Percentiles rank a stretch among this genome's conserved stretches.
phyloP scores from a whole-genome alignment of 2,888 invertebrate species.

The Neocrepidodera transversa region DNA sequence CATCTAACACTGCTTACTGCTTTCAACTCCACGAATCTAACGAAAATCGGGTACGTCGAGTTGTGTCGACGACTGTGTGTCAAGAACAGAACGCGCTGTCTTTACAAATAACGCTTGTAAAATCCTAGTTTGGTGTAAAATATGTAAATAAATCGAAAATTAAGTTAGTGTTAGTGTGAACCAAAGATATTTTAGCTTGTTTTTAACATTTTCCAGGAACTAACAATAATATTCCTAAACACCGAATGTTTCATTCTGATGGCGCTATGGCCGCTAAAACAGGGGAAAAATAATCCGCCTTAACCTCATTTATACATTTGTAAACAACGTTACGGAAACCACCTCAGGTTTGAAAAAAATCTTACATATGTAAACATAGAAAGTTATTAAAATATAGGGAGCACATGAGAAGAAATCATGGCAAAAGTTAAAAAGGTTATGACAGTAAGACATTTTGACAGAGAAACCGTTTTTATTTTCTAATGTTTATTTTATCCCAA shows the following conservation, averaged over 20 bases:
- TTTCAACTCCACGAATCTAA: constrained; percentile 61
- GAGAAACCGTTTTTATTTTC: constrained; percentile 31
- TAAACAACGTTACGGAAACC: constrained; percentile 47
- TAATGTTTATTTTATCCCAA: constrained; percentile 27
- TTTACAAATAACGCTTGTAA: constrained; percentile 45
- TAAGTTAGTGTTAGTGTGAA: constrained; percentile 42
- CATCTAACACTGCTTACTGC: constrained; percentile 65
- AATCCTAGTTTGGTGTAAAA: constrained; percentile 31
- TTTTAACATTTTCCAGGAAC: constrained; percentile 41
- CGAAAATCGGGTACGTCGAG: constrained; percentile 41
- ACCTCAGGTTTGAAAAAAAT: constrained; percentile 21
- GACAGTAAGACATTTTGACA: constrained; percentile 32
- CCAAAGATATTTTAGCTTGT: constrained; percentile 40
- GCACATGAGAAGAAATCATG: constrained; percentile 31
- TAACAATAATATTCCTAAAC: constrained; percentile 54
- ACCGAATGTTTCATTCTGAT: constrained; percentile 57
- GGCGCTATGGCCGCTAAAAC: constrained; percentile 61
- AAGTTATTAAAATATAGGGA: constrained; percentile 27
- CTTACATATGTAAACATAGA: constrained; percentile 26
- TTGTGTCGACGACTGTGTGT: constrained; percentile 45
- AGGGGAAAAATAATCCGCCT: constrained; percentile 58
- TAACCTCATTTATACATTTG: constrained; percentile 56
- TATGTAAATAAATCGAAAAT: constrained; percentile 35
- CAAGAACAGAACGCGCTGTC: constrained; percentile 50
- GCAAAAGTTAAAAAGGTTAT: constrained; percentile 33